phyloP scores from a whole-genome alignment of 2,113 vertebrate species.

The Potamarius usumacintae region DNA sequence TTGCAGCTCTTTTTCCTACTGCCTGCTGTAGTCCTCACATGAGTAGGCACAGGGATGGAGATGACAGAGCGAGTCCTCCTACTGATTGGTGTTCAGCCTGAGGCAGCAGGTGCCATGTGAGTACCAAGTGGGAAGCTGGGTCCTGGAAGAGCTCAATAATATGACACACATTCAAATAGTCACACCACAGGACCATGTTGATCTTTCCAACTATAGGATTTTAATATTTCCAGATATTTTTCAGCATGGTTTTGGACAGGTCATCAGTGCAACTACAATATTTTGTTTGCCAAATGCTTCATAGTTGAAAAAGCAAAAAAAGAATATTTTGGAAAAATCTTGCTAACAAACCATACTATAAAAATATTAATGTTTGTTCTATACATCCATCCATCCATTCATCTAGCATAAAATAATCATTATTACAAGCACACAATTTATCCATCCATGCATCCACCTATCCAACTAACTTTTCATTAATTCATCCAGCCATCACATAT shows the following conservation, averaged over 20 bases:
- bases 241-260: background rate
- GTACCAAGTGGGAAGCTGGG: background rate
- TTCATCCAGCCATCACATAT: background rate
- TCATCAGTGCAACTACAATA: background rate
- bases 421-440: background rate
- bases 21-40: background rate
- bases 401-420: background rate
- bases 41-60: conserved; percentile 4
- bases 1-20: background rate
- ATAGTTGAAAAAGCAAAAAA: background rate
- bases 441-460: background rate
- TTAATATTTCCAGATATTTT: background rate
- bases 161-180: background rate
- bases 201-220: background rate
- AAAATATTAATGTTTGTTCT: background rate
- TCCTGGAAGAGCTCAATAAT: background rate
- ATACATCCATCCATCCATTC: background rate
- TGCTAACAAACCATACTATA: background rate
- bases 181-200: background rate
- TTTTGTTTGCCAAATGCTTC: background rate
- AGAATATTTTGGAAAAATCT: background rate
- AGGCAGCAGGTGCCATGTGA: conserved; percentile 33
- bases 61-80: conserved; percentile 4
- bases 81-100: conserved; percentile 25
- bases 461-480: background rate